Percentiles rank a stretch among this genome's conserved stretches.
phyloP scores from a whole-genome alignment of 2,888 invertebrate genomes.

The Desoria tigrina region DNA sequence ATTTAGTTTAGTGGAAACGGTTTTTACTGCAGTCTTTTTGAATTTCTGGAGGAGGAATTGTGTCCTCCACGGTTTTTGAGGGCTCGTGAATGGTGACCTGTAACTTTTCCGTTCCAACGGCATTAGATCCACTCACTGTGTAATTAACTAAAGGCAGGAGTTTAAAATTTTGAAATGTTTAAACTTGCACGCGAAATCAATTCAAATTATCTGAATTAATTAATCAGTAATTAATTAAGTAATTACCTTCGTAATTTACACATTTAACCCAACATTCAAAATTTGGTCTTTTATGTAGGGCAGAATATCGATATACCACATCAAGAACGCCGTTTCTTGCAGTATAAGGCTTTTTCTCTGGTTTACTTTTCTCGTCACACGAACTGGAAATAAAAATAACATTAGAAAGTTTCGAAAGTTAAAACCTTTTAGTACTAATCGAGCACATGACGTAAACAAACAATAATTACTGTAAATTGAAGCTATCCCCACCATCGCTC shows the following conservation, averaged over 20 bases:
- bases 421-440: neutral
- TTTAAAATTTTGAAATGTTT: neutral
- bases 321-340: slow-evolving; percentile 46
- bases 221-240: neutral
- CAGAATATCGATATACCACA: slow-evolving; percentile 43
- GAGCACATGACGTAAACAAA: neutral
- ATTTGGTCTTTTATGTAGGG: slow-evolving; percentile 20
- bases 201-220: neutral
- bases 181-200: no score
- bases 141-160: slow-evolving; percentile 41
- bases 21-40: slow-evolving; percentile 40
- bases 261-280: slow-evolving; percentile 50
- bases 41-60: slow-evolving; percentile 33
- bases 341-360: slow-evolving; percentile 28
- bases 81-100: slow-evolving; percentile 22
- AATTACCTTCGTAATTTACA: slow-evolving; percentile 47
- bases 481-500: slow-evolving; percentile 49
- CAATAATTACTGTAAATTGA: slow-evolving; percentile 41
- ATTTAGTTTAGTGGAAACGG: slow-evolving; percentile 7
- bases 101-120: slow-evolving; percentile 21
- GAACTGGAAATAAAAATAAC: slow-evolving; percentile 31
- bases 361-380: slow-evolving; percentile 35
- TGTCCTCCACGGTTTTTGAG: slow-evolving; percentile 29
- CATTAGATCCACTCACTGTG: slow-evolving; percentile 35
- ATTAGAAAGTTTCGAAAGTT: neutral